Evolutionary conservation across 2,797 vertebrate genomes (phyloP).

Genomic region (Sebastiscus albofasciatus): DNA sequence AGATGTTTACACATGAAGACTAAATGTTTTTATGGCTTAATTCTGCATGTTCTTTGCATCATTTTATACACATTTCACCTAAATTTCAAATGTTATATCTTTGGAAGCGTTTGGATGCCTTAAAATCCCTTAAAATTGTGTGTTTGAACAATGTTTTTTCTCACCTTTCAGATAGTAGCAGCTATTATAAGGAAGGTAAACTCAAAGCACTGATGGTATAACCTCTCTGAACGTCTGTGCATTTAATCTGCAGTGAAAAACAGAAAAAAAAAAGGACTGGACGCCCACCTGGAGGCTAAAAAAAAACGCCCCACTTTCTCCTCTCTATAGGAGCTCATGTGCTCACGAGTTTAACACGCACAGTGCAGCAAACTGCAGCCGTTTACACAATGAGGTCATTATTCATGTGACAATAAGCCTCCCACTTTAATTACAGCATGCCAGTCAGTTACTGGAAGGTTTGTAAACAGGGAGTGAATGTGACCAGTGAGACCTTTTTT

Average conservation of each 20-base stretch:
- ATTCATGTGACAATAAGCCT: conserved; percentile 5
- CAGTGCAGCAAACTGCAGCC: conserved; percentile 5
- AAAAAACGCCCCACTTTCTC: conserved; percentile 23
- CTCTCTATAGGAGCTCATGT: conserved; percentile 2
- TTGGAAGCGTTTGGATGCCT: background rate
- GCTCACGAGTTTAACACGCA: background rate
- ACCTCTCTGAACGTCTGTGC: background rate
- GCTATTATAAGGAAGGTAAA: background rate
- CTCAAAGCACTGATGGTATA: background rate
- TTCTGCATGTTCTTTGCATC: background rate
- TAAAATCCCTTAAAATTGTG: background rate
- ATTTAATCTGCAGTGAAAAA: conserved; percentile 13
- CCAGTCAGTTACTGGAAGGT: background rate
- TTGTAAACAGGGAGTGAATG: conserved; percentile 9
- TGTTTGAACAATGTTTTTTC: background rate
- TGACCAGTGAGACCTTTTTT: background rate
- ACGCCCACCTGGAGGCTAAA: conserved; percentile 16
- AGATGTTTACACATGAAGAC: background rate
- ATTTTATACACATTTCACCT: background rate
- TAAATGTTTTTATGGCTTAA: too few relatives aligned
- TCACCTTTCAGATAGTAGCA: background rate
- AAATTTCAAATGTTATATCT: background rate
- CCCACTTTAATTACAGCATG: conserved; percentile 8
- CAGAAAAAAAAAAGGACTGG: background rate
- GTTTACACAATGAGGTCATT: conserved; percentile 15